Evolutionary conservation across 1,140 invertebrate genomes (phyloP), one percentile per base, ranked within the genome.

Genomic region (Psix sp.): DNA sequence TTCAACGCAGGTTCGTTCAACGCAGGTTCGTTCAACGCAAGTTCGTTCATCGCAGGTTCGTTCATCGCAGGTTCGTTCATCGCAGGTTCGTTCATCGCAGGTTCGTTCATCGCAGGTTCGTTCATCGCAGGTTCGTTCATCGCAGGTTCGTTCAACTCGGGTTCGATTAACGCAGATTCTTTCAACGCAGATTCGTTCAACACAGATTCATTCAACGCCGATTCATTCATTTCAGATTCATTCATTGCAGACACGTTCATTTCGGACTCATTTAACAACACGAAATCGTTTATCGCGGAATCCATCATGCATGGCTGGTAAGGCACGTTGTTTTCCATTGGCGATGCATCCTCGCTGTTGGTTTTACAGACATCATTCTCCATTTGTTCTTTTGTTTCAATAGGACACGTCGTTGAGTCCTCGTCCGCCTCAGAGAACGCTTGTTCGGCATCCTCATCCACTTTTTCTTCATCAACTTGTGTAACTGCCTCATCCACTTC

Each of bases 321-420:
- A 62, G 46, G 73, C 60, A 51, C 38, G 13, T 15, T 24, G 17
- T 33, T 54, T 14, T 65, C 68, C 5, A 65, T 7, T 5, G 46
- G 54, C 14, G 40, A 60, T 11, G 11, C 26, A 1, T 57, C 43
- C 10, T 59, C 38, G 13, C 43, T 63, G 14, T 63, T 71, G 9
- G 51, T 43, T 9, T 42, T 46, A 18, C 13, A 10, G n/a, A 38
- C 17, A 1, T 70, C 60, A 7, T 35, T 24, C 18, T 52, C 52
- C 2, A 57, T 2, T 2, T 49, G 26, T 18, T 71, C 51, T 13
- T 71, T 59, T 2, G 29, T 33, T 35, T 72, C 56, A 2, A 70
- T 62, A 1, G 66, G 66, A 49, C 66, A 70, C 3, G 66, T 68
- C n/a, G 65, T 59, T 1, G 65, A 63, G 11, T 65, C 49, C 14